phyloP scores from a whole-genome alignment of 1,140 invertebrate species.

The Fragariocoptes setiger region DNA sequence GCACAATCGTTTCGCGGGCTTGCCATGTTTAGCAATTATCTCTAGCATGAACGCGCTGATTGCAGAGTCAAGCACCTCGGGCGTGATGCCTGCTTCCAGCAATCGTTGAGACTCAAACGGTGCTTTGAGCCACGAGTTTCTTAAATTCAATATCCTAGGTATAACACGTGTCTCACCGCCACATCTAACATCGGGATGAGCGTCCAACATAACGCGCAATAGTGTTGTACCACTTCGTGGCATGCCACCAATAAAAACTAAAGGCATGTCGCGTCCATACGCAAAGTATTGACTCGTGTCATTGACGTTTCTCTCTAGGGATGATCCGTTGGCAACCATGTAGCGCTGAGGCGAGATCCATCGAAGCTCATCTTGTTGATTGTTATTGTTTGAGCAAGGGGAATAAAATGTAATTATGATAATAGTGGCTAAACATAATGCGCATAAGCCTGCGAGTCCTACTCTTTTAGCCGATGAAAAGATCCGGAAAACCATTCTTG shows the following conservation, averaged over 20 bases:
- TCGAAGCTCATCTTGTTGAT: too few species aligned
- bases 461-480: too few species aligned
- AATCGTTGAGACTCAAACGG: conserved; percentile 57
- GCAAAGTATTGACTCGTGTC: conserved; percentile 7
- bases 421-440: too few species aligned
- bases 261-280: conserved; percentile 51
- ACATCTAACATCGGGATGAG: conserved; percentile 87
- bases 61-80: conserved; percentile 62
- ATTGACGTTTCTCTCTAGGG: too few species aligned
- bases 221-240: conserved; percentile 83
- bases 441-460: too few species aligned
- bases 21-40: conserved; percentile 72
- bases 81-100: conserved; percentile 69
- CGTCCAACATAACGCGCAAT: conserved; percentile 88
- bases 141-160: conserved; percentile 61
- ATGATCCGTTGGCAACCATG: too few species aligned
- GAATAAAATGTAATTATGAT: too few species aligned
- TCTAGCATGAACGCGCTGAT: conserved; percentile 84
- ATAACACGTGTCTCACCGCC: conserved; percentile 92
- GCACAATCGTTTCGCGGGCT: conserved; percentile 55
- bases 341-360: too few species aligned
- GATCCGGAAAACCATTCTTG: too few species aligned
- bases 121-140: conserved; percentile 66
- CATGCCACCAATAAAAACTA: conserved; percentile 89
- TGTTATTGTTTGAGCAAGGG: too few species aligned